Evolutionary conservation across 2,113 vertebrate species (phyloP), one percentile per base, ranked within the genome.

Genomic region (Scophthalmus maximus): DNA sequence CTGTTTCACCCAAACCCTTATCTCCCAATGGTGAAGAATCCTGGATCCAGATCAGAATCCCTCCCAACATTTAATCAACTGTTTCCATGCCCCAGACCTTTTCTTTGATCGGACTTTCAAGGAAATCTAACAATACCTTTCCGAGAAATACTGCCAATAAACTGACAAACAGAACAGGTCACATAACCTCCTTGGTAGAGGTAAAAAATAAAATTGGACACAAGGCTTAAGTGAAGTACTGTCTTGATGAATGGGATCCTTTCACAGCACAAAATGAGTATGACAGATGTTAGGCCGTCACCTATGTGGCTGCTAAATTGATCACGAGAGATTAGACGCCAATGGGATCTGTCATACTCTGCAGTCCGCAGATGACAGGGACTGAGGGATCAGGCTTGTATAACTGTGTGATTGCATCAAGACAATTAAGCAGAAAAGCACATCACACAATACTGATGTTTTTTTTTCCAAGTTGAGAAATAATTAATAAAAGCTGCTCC

Each of bases 281-380:
- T 6, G 32, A 34, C 32, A 50, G 49, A 65, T 66, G 30, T 57
- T 15, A 6, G 9, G 20, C 15, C 14, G 53, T 50, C 15, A 27
- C 3, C 40, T 25, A 8, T 27, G 42, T 17, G 26, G 32, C 22
- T 26, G 29, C 29, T 49, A 18, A 57, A 36, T 15, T 34, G 15
- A 74, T 61, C 38, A 42, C 10, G 49, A 50, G 63, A 36, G 32
- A 73, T 51, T 52, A 29, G 22, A 50, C 36, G 27, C 22, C 34
- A 25, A n/a, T 4, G 1, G 44, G 27, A 26, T 59, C 25, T 18
- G 27, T 30, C 59, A 69, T 17, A 46, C 57, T 63, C 51, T 58
- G 26, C 26, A n/a, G n/a, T 61, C 7, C 40, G 20, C 10, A 63
- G 34, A 58, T 23, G 9, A 40, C 34, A 14, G 12, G 42, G 7